Evolutionary conservation across 1,140 invertebrate genomes (phyloP).

Genomic region (Drosophila ohnishii): DNA sequence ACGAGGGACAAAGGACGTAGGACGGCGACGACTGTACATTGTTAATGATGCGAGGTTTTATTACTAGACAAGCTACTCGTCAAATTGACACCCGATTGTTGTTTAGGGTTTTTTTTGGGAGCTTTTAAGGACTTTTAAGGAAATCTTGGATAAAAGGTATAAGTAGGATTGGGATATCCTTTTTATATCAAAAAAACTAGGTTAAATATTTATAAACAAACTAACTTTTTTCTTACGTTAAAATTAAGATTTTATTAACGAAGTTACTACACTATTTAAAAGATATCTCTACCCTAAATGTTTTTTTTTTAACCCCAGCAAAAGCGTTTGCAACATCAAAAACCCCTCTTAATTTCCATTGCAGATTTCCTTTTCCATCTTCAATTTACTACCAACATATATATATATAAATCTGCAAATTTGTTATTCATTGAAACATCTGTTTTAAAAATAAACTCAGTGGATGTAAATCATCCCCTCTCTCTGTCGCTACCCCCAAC

Average conservation of each 20-base stretch:
- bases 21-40: constrained; percentile 26
- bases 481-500: too few relatives aligned
- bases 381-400: background rate
- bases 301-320: too few relatives aligned
- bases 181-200: too few relatives aligned
- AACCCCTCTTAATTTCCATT: background rate
- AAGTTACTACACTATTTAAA: too few relatives aligned
- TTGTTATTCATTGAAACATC: constrained; percentile 39
- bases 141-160: too few relatives aligned
- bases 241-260: too few relatives aligned
- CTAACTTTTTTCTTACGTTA: too few relatives aligned
- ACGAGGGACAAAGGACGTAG: background rate
- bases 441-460: constrained; percentile 8
- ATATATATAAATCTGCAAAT: background rate
- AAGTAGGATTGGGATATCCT: background rate
- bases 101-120: background rate
- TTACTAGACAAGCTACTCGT: constrained; percentile 38
- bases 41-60: constrained; percentile 23
- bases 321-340: background rate
- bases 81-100: constrained; percentile 66
- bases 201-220: too few relatives aligned
- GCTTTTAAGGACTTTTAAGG: background rate
- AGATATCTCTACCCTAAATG: too few relatives aligned
- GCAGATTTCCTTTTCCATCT: too few relatives aligned
- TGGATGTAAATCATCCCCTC: background rate